These are phyloP conservation scores for Steatocranus sp. DNA, from an alignment of 2,797 vertebrate species.

Conservation along the genomic window DNA sequence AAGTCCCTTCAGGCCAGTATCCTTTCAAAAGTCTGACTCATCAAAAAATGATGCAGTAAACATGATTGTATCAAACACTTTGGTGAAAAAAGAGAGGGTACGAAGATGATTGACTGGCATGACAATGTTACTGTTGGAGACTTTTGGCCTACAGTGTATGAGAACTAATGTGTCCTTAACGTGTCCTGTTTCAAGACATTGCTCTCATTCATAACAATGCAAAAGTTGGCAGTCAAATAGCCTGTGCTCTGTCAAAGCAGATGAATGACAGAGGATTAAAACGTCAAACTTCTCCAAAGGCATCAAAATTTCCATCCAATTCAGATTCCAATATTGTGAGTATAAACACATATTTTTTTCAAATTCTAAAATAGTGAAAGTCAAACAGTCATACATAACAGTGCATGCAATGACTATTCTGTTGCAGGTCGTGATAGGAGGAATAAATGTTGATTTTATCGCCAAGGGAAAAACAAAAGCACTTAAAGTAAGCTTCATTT, in stretches of 20 bases:
- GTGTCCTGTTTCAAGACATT: constrained; percentile 73
- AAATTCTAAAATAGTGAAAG: not conserved
- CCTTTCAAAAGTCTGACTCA: constrained; percentile 55
- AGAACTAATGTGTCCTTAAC: constrained; percentile 51
- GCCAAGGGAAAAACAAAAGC: constrained; percentile 79
- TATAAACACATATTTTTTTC: not conserved
- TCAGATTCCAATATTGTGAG: constrained; percentile 62
- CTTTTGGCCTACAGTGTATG: not conserved
- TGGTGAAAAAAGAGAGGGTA: not conserved
- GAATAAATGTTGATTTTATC: constrained; percentile 88
- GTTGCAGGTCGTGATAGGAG: constrained; percentile 86
- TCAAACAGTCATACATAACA: not conserved
- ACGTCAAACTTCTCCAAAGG: not conserved
- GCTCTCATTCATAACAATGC: constrained; percentile 89
- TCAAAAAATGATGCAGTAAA: not conserved
- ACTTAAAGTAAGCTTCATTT: constrained; percentile 71
- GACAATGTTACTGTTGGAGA: not conserved
- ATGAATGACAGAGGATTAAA: not conserved
- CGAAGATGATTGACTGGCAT: not conserved
- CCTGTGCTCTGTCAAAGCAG: constrained; percentile 76
- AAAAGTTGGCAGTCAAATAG: constrained; percentile 84
- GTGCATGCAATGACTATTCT: not conserved
- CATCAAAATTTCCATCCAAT: not conserved
- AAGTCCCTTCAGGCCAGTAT: constrained; percentile 88
- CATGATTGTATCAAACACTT: not conserved